phyloP scores from a whole-genome alignment of 2,797 vertebrate genomes.

The Heliangelus exortis region DNA sequence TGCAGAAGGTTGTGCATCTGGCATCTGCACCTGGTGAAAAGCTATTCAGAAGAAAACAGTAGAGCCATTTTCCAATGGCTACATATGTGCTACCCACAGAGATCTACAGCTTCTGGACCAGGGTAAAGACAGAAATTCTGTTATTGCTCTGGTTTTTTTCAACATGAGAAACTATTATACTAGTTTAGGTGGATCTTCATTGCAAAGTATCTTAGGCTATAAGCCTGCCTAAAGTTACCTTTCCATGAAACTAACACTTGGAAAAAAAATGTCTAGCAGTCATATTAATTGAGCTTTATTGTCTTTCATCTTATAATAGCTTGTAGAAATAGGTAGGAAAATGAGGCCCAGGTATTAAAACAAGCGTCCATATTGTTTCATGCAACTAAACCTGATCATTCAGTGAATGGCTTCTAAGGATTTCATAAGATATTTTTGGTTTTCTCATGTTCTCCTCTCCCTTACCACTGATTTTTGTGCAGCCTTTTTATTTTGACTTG shows the following conservation, averaged over 20 bases:
- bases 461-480: not conserved
- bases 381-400: not conserved
- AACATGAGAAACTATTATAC: not conserved
- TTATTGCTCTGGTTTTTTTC: slow-evolving; percentile 19
- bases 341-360: not conserved
- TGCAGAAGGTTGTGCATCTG: slow-evolving; percentile 58
- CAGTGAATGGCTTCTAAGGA: not conserved
- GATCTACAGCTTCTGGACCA: not conserved
- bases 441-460: not conserved
- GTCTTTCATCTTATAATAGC: not conserved
- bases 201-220: not conserved
- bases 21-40: slow-evolving; percentile 51
- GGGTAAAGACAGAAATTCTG: slow-evolving; percentile 12
- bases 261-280: not conserved
- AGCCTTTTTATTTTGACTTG: not conserved
- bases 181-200: not conserved
- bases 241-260: not conserved
- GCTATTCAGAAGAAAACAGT: slow-evolving; percentile 11
- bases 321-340: not conserved
- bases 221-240: not conserved
- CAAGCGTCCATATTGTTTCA: not conserved
- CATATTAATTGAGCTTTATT: not conserved
- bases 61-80: not conserved
- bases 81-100: slow-evolving; percentile 41
- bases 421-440: not conserved